Evolutionary conservation across 92 coral and sea anemone species (phyloP), one percentile per base, ranked within the genome.

Genomic region (Heliopora coerulea): DNA sequence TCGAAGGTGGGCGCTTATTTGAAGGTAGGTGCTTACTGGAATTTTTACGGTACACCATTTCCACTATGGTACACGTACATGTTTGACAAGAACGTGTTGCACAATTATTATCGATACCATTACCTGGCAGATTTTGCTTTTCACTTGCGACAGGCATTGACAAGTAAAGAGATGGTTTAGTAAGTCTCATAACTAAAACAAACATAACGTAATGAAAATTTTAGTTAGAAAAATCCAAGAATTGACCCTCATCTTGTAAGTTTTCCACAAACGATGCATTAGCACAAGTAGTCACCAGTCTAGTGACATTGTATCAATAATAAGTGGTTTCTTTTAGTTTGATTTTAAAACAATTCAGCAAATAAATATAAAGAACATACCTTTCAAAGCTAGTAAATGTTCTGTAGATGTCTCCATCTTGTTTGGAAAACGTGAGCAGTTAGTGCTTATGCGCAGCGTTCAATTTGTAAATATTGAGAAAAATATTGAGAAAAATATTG

Each of bases 81-180:
- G n/a, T n/a, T n/a, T n/a, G n/a, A n/a, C n/a, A n/a, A n/a, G n/a
- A n/a, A n/a, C n/a, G n/a, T n/a, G n/a, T n/a, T n/a, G n/a, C n/a
- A n/a, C n/a, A n/a, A n/a, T n/a, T n/a, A n/a, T n/a, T n/a, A n/a
- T n/a, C n/a, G n/a, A 46, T 2, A 46, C 25, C 42, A 17, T n/a
- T 62, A 72, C 96, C 99, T 85, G 99, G 96, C 54, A 95, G 68
- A 74, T 95, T 96, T 54, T 95, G 95, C 14, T 78, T 59, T 30
- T 95, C 99, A 67, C 90, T 87, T 31, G 91, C 87, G 1, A 95
- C 96, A 1, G 99, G 99, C 11, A 95, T 83, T 85, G 86, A 83
- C 26, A 89, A 86, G 82, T 90, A 89, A 70, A 95, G 68, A 0
- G 99, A 95, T 2, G 99, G 99, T 73, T 90, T 90, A 12, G 99